Base-by-base conservation (phyloP, 1,140 invertebrate genomes). In the Drosophila subobscura region DNA sequence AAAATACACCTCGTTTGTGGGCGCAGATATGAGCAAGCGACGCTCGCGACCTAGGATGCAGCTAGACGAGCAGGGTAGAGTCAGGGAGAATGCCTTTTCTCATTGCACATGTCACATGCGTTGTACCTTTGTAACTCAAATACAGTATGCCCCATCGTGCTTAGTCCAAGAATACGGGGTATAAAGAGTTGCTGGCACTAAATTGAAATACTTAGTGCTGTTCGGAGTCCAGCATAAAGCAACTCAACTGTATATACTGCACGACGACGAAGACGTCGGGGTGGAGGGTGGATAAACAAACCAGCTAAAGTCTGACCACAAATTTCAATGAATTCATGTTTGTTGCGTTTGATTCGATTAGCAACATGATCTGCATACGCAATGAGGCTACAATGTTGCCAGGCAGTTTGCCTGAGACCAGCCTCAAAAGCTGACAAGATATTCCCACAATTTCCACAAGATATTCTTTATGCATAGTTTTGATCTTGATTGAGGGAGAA, bases 371-470 rank as follows among this genome's bases (percentile, higher is more conserved):
- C 64, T 64, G 61, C 61, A 50, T 65, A 23, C 45, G 58, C 61
- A 33, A 65, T 64, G 58, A 29, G 45, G 59, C 61, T 49, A 65
- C 61, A 65, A 64, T 41, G 61, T 65, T 64, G 61, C 61, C 33
- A 37, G 10, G 33, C 10, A 37, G 8, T 37, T 37, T 37, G 33
- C 33, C 33, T 37, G 8, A 27, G 25, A 27, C 25, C 5, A 27
- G 25, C 25, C 25, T 1, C 29, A 10, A 33, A 33, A 8, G 2
- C 29, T 33, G 33, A 4, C 10, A 4, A 37, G 10, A 37, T 37
- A 37, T 37, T 12, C 8, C 7, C 33, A 37, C 4, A 12, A 12
- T 37, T 37, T 10, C 33, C 33, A 37, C 33, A 37, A 37, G 8
- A 37, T 37, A 37, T 37, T 12, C 8, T 10, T 4, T 4, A 20